Evolutionary conservation across 2,888 invertebrate genomes (phyloP).

Genomic region (Gari tellinella): DNA sequence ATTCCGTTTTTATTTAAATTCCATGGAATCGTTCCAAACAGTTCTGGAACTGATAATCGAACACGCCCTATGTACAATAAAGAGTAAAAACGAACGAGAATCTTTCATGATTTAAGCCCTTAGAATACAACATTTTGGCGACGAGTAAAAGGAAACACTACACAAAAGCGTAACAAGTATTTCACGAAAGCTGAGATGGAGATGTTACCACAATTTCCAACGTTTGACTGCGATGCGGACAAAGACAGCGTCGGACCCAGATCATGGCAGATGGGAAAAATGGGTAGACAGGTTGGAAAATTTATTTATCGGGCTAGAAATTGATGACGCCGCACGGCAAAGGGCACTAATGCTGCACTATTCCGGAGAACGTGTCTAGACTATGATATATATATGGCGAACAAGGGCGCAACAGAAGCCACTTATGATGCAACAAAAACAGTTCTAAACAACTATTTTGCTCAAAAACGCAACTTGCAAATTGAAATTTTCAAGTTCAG

Average conservation of each 20-base stretch:
- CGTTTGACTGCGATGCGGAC: slow-evolving; percentile 36
- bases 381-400: slow-evolving; percentile 47
- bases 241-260: slow-evolving; percentile 33
- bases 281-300: slow-evolving; percentile 33
- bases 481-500: slow-evolving; percentile 58
- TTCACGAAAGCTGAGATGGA: too few relatives aligned
- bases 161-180: too few relatives aligned
- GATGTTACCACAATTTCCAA: slow-evolving; percentile 36
- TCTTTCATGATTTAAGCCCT: too few relatives aligned
- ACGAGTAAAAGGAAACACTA: too few relatives aligned
- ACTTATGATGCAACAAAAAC: too few relatives aligned
- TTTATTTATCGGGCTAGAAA: slow-evolving; percentile 34
- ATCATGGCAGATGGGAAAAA: slow-evolving; percentile 47
- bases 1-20: too few relatives aligned
- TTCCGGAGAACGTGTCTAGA: slow-evolving; percentile 45
- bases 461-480: slow-evolving; percentile 24
- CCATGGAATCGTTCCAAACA: too few relatives aligned
- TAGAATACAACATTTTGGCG: too few relatives aligned
- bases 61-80: too few relatives aligned
- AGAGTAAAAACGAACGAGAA: too few relatives aligned
- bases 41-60: too few relatives aligned
- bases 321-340: slow-evolving; percentile 24
- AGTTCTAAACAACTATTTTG: not conserved
- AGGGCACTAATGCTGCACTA: slow-evolving; percentile 44
- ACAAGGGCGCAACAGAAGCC: too few relatives aligned